Evolutionary conservation across 2,113 vertebrate genomes (phyloP), one percentile per base, ranked within the genome.

Genomic region (Oryzias celebensis): DNA sequence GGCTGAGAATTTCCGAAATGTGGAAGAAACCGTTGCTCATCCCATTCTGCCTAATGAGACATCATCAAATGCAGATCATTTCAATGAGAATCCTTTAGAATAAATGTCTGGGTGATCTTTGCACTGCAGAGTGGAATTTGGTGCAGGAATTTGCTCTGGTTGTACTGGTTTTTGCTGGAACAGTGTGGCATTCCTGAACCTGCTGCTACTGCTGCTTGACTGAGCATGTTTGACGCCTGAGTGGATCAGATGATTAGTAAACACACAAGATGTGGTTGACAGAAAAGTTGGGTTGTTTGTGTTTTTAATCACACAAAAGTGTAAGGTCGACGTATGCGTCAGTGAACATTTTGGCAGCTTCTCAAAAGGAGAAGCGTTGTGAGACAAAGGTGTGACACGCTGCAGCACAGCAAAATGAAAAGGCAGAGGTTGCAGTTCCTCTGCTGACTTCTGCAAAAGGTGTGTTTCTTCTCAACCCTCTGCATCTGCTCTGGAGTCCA

Each of bases 391-490:
- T 28, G 46, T 52, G 16, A 48, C 24, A 42, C 54, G 59, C 65
- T 62, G 46, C 58, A 60, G 58, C 28, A 52, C 43, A 42, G 13
- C 0, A 15, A 36, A 36, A 81, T 73, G 77, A 56, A 84, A 17
- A 20, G 8, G 24, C 48, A 14, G 0, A 2, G 52, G 48, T 52
- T 3, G 0, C 63, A 74, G 62, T 78, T 80, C 73, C 24, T 14
- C 15, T 18, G 41, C 36, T 1, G n/a, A 75, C 71, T 78, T 85
- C 73, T 78, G 74, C 56, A 62, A 71, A 80, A 74, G 56, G 80
- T 80, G 67, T 47, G 0, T 73, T 0, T 0, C 43, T 58, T 47
- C 45, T 46, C 2, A 3, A 1, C 47, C n/a, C 4, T 41, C n/a
- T 48, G 31, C 2, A 14, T 16, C 31, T 54, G 22, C 16, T 17